phyloP scores from a whole-genome alignment of 1,140 invertebrate genomes.

The Saccostrea cuccullata region DNA sequence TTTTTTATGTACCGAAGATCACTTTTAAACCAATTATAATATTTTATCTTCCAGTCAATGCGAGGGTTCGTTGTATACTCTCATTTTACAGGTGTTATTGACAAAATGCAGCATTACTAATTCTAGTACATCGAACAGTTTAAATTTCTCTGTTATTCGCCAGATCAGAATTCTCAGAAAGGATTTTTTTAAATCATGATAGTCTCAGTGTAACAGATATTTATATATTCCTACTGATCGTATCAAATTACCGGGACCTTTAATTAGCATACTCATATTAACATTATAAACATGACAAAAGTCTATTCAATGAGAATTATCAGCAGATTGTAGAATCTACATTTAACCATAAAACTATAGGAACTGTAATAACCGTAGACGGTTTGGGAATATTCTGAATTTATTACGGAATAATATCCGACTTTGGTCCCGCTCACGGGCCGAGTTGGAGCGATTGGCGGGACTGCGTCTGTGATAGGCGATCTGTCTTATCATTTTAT shows the following conservation, averaged over 20 bases:
- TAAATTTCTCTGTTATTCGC: too few species aligned
- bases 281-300: background rate
- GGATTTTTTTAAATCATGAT: too few species aligned
- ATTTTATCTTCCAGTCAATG: too few species aligned
- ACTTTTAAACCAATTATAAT: too few species aligned
- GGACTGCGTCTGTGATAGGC: background rate
- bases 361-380: background rate
- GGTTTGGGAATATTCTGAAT: background rate
- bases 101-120: too few species aligned
- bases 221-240: background rate
- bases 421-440: background rate
- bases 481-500: conserved; percentile 25
- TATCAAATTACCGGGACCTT: background rate
- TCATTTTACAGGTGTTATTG: too few species aligned
- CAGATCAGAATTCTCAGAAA: too few species aligned
- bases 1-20: too few species aligned
- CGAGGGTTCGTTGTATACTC: too few species aligned
- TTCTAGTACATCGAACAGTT: too few species aligned
- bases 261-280: background rate
- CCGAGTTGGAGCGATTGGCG: background rate
- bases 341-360: background rate
- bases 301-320: background rate
- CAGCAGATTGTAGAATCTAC: background rate
- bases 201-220: too few species aligned
- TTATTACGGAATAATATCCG: conserved; percentile 13